Conservation (phyloP, 2,113 vertebrate species). For the Cyphomyrus plagiostoma region DNA sequence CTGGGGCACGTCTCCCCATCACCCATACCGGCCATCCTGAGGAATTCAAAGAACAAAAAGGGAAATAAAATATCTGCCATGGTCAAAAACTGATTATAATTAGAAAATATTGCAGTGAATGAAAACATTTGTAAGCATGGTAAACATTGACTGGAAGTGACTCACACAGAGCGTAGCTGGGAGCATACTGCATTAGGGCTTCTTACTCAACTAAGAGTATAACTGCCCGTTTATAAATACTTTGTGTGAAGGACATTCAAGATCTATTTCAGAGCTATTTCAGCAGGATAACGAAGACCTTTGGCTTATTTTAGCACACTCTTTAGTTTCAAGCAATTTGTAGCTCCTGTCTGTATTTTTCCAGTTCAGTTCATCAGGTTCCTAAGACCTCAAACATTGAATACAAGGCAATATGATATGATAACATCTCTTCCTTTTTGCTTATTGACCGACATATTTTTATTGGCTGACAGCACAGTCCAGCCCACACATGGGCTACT, state of each 20-base stretch:
- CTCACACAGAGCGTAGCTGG: not conserved
- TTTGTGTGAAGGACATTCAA: not conserved
- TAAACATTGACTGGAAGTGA: not conserved
- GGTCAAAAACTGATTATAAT: not conserved
- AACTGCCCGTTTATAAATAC: not conserved
- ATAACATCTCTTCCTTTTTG: not conserved
- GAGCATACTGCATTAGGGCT: not conserved
- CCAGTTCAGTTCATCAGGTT: not conserved
- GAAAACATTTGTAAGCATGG: not conserved
- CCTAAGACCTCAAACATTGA: not conserved
- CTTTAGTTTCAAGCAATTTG: not conserved
- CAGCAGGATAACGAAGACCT: not conserved
- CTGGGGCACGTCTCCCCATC: conserved; percentile 79
- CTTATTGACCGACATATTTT: not conserved
- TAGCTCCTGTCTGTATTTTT: not conserved
- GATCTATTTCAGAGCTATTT: not conserved
- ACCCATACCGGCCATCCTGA: conserved; percentile 68
- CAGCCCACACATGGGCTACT: conserved; percentile 29
- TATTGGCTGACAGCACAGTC: not conserved
- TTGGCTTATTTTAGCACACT: not conserved
- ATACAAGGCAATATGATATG: not conserved
- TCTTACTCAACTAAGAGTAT: not conserved
- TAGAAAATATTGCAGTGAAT: not conserved
- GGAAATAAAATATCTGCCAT: not conserved
- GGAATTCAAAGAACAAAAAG: conserved; percentile 10